Evolutionary conservation across 2,797 vertebrate genomes (phyloP).

Genomic region (Macroramphosus scolopax): DNA sequence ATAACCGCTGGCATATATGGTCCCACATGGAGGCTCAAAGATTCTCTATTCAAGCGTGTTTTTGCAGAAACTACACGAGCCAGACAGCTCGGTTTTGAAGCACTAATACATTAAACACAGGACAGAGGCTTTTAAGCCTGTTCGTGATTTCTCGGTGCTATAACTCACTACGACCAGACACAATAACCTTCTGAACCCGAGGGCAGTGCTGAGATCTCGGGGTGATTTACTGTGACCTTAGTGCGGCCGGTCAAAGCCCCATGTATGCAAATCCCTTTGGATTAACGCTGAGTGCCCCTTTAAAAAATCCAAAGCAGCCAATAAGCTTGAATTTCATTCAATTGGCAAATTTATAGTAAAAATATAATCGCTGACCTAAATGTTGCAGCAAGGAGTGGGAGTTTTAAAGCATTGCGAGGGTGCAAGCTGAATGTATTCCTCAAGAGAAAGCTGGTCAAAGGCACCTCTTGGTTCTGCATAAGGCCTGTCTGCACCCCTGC

Average conservation of each 20-base stretch:
- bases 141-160: conserved; percentile 69
- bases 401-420: too few relatives aligned
- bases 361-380: conserved; percentile 20
- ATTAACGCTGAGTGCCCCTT: conserved; percentile 67
- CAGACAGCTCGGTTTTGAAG: conserved; percentile 42
- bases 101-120: conserved; percentile 46
- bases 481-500: conserved; percentile 56
- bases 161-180: conserved; percentile 77
- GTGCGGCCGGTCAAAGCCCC: conserved; percentile 58
- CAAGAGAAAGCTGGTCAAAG: conserved; percentile 53
- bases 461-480: conserved; percentile 50
- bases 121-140: conserved; percentile 60
- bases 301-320: conserved; percentile 55
- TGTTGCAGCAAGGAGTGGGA: conserved; percentile 11
- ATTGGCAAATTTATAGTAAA: conserved; percentile 22
- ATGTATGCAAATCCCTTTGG: conserved; percentile 71
- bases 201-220: conserved; percentile 70
- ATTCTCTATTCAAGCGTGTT: not conserved
- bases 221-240: conserved; percentile 80
- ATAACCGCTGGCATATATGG: too few relatives aligned
- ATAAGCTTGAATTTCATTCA: conserved; percentile 49
- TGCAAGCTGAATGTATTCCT: conserved; percentile 21
- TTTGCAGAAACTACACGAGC: conserved; percentile 33
- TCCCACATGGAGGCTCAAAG: too few relatives aligned
- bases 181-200: conserved; percentile 80